Conservation (phyloP, 2,797 vertebrate species). For the Myotis planiceps region DNA sequence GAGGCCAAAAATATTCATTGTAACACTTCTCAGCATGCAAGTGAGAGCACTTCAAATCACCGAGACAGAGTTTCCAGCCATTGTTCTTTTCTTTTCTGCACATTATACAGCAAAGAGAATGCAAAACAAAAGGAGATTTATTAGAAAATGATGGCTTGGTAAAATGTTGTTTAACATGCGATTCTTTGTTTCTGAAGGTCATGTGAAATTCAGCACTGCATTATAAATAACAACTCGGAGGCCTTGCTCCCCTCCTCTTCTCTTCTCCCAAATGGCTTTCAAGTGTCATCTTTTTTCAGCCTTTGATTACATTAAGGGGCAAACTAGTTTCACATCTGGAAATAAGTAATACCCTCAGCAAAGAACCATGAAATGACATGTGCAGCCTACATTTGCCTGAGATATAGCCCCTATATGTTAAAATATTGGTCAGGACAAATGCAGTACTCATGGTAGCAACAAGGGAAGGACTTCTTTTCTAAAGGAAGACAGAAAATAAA, state of each 20-base stretch:
- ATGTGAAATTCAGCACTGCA: slow-evolving; percentile 76
- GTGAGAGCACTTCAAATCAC: slow-evolving; percentile 73
- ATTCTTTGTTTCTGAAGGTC: slow-evolving; percentile 58
- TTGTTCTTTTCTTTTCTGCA: slow-evolving; percentile 69
- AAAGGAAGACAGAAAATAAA: background rate
- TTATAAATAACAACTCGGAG: slow-evolving; percentile 63
- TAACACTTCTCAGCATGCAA: slow-evolving; percentile 71
- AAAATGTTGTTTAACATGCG: slow-evolving; percentile 57
- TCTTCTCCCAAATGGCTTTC: slow-evolving; percentile 73
- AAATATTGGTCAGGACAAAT: slow-evolving; percentile 34
- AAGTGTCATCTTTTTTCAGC: slow-evolving; percentile 58
- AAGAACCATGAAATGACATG: slow-evolving; percentile 48
- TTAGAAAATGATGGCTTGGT: slow-evolving; percentile 55
- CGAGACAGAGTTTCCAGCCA: slow-evolving; percentile 2
- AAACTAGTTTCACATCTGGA: slow-evolving; percentile 70
- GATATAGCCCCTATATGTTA: background rate
- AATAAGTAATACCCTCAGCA: slow-evolving; percentile 57
- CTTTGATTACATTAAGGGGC: slow-evolving; percentile 73
- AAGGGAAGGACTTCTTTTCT: background rate
- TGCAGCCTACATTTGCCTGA: background rate
- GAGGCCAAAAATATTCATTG: slow-evolving; percentile 77
- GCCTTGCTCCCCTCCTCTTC: slow-evolving; percentile 49
- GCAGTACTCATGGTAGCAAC: background rate
- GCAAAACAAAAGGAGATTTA: slow-evolving; percentile 68
- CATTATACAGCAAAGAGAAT: slow-evolving; percentile 44